These are phyloP conservation scores for Urocitellus parryii DNA, from an alignment of 2,113 vertebrate species.

Conservation along the genomic window DNA sequence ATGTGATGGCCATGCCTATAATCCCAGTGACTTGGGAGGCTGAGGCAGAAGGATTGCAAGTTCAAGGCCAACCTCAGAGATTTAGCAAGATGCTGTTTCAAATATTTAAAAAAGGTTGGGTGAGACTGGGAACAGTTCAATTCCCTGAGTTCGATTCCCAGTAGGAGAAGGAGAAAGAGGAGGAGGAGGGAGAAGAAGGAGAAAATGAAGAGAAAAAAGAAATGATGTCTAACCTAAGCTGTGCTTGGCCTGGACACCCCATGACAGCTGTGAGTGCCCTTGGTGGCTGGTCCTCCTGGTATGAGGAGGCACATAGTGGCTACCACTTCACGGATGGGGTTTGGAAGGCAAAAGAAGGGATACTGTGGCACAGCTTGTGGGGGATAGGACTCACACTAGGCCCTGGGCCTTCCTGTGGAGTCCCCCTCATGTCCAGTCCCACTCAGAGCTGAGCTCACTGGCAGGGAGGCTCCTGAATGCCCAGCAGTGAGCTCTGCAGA, in stretches of 20 bases:
- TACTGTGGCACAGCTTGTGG: fast-evolving
- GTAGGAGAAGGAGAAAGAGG: neutral
- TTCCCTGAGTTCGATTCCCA: neutral
- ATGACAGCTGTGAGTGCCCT: neutral
- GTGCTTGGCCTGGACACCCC: neutral
- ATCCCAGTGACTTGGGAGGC: no score
- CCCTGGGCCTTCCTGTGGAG: neutral
- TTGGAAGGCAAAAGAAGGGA: neutral
- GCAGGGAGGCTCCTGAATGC: neutral
- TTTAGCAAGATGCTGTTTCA: neutral
- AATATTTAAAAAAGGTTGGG: no score
- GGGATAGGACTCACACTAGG: neutral
- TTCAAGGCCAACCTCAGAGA: neutral
- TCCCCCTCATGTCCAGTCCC: neutral
- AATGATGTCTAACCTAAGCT: neutral
- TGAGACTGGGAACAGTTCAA: neutral
- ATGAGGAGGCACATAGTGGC: neutral
- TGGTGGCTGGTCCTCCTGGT: neutral
- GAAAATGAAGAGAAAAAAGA: no score
- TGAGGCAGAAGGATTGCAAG: no score
- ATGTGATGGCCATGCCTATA: no score
- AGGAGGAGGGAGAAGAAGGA: neutral
- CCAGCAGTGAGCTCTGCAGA: neutral
- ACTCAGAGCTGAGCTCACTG: neutral
- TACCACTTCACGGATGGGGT: neutral